Conservation (phyloP, 2,113 vertebrate species). For the Neolamprologus hecqui region DNA sequence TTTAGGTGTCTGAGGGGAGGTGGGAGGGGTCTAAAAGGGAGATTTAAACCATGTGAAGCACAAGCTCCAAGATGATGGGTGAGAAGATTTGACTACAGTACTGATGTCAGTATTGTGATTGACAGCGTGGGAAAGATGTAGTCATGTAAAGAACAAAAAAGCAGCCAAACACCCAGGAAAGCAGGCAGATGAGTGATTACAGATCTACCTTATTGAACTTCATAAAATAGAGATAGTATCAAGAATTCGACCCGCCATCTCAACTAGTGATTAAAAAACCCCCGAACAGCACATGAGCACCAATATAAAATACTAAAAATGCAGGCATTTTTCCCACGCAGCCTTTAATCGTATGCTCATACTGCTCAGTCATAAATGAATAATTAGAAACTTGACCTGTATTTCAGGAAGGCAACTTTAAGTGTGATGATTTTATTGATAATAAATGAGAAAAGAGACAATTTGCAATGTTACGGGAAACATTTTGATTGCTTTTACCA, state of each 20-base stretch:
- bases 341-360: not conserved
- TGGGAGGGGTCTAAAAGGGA: not conserved
- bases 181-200: not conserved
- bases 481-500: not conserved
- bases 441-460: not conserved
- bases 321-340: not conserved
- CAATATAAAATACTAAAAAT: not conserved
- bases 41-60: not conserved
- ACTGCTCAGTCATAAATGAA: not conserved
- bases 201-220: not conserved
- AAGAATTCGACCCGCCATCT: not conserved
- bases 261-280: rapidly evolving
- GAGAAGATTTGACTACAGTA: not conserved
- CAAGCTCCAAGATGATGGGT: not conserved
- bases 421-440: not conserved
- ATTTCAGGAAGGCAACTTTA: not conserved
- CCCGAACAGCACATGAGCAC: not conserved
- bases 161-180: not conserved
- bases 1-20: not conserved
- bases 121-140: not conserved
- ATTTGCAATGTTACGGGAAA: not conserved
- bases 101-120: not conserved
- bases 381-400: not conserved
- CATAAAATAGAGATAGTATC: not conserved
- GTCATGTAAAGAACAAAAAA: not conserved